Conservation (phyloP, 92 coral and sea anemone genomes). For the Epizoanthus ramosus region DNA sequence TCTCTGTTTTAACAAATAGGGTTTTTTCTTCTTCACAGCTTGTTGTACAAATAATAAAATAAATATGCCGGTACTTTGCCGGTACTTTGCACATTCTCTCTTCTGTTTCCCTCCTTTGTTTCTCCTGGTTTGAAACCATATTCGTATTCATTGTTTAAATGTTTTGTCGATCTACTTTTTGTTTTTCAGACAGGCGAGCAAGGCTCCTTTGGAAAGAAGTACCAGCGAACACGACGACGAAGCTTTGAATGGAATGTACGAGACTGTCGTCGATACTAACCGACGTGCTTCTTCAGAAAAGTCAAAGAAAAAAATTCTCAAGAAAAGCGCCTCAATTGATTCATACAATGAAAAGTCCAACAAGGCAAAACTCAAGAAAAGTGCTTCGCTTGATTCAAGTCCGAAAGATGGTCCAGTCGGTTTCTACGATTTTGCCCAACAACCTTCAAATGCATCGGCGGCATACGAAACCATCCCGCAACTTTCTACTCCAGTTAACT, state of each 20-base stretch:
- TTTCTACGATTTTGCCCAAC: conserved; percentile 23
- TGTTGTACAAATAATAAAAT: too few relatives aligned
- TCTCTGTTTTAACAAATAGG: too few relatives aligned
- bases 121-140: too few relatives aligned
- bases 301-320: background rate
- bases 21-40: too few relatives aligned
- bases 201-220: conserved; percentile 1
- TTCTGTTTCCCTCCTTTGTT: too few relatives aligned
- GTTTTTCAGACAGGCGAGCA: background rate
- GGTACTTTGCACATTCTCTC: too few relatives aligned
- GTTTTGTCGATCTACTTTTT: too few relatives aligned
- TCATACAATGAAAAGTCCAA: conserved; percentile 10
- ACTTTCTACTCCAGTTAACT: background rate
- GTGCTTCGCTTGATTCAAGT: background rate
- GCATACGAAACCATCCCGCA: conserved; percentile 9
- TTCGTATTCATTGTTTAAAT: too few relatives aligned
- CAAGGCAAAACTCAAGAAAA: conserved; percentile 15
- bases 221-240: conserved; percentile 13
- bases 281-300: background rate
- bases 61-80: too few relatives aligned
- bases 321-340: conserved; percentile 20
- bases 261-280: background rate
- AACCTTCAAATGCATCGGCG: conserved; percentile 10
- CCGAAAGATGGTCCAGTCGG: conserved; percentile 8
- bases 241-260: conserved; percentile 18